Conservation (phyloP, 2,797 vertebrate genomes). For the Cyclopterus lumpus region DNA sequence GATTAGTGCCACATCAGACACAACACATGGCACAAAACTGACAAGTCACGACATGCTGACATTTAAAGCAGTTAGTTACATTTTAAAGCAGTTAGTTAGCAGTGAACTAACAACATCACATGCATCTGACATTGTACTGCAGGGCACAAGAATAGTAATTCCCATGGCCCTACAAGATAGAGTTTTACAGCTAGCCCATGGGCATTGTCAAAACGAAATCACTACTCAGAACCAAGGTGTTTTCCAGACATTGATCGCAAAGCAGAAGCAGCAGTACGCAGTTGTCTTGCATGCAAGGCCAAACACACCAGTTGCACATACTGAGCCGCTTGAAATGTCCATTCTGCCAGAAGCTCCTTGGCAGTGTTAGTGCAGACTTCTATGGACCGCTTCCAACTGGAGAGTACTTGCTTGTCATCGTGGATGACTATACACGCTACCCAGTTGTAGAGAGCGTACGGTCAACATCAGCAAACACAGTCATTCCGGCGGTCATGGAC, state of each 20-base stretch:
- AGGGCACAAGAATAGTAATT: background rate
- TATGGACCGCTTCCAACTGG: too few species aligned
- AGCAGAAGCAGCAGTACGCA: slow-evolving; percentile 22
- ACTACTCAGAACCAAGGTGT: slow-evolving; percentile 26
- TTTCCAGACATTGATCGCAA: slow-evolving; percentile 31
- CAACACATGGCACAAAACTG: background rate
- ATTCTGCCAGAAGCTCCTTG: slow-evolving; percentile 16
- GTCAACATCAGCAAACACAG: background rate
- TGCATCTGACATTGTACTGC: too few species aligned
- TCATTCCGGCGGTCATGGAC: background rate
- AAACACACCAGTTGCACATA: slow-evolving; percentile 8
- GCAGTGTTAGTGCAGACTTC: background rate
- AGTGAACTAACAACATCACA: too few species aligned
- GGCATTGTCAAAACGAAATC: background rate
- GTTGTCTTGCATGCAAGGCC: slow-evolving; percentile 26
- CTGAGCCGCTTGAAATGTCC: slow-evolving; percentile 34
- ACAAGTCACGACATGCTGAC: background rate
- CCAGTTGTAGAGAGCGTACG: slow-evolving; percentile 1
- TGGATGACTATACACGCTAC: slow-evolving; percentile 31
- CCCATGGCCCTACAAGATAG: background rate
- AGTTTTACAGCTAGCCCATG: slow-evolving; percentile 11
- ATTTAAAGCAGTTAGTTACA: too few species aligned
- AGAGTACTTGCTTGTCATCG: slow-evolving; percentile 14
- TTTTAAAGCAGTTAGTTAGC: background rate
- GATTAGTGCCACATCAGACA: background rate